Base-by-base conservation (phyloP, 1,140 invertebrate species). In the Aphelenchoides besseyi region DNA sequence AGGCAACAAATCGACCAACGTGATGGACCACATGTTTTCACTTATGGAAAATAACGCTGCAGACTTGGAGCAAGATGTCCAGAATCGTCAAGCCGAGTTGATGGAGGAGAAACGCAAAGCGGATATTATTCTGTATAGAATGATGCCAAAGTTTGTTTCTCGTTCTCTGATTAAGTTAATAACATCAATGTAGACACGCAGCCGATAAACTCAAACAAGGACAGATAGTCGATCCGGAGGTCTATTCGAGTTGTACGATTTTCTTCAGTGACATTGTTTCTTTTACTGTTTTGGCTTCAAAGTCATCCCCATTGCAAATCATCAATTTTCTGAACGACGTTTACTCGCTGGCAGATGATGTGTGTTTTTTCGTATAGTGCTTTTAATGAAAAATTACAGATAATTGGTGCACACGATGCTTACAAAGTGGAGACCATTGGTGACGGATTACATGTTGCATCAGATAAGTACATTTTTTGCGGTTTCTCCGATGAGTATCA, bases 201-300 rank as follows among this genome's bases (percentile, higher is more conserved):
- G 93, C 93, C 2, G 90, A 90, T 41, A 91, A 93, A 77, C 85
- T 97, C 53, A 95, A 95, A 76, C 88, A 89, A 69, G 93, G 93
- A 0, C 89, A 93, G 82, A 89, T 91, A 0, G 92, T 96, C 3
- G 90, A 91, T 74, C 92, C 94, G 0, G 94, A 96, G 85, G 92
- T 90, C 0, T 96, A 92, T 32, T 8, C 8, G 63, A 36, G 63
- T 48, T 48, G 12, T 12, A 48, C 41, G 41, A 12, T 48, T 48
- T 48, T 48, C 85, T 92, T 95, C 77, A 89, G 90, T 30, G 93
- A 96, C 85, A 95, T 96, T 79, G 93, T 95, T 64, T 93, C 93
- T 33, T 97, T 96, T 87, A 96, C 93, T 52, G 91, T 90, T 37
- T 92, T 96, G 73, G 93, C 93, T 2, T 92, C 92, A 23, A 80